Evolutionary conservation across 1,140 invertebrate species (phyloP), one percentile per base, ranked within the genome.

Genomic region (Anagrus nilaparvatae): DNA sequence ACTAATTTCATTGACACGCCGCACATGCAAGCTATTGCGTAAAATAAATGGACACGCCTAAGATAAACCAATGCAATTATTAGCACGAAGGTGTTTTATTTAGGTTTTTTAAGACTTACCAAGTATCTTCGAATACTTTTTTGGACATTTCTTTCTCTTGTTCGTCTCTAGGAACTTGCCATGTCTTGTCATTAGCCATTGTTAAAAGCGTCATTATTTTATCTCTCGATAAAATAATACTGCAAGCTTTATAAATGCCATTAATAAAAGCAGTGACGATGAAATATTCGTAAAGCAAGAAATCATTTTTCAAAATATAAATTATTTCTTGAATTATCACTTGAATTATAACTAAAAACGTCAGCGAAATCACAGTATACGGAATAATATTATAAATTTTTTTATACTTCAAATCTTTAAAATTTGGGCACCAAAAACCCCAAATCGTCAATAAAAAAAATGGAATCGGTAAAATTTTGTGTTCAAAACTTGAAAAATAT

Each of bases 391-490:
- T 25, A 21, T 41, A 41, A 21, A 19, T 2, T 2, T 7, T 3
- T 19, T n/a, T 40, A 7, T 24, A 21, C 10, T 21, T 6, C 13
- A 10, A 17, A 24, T 33, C 9, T 7, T 18, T 5, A 8, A 13
- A 2, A 9, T 17, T n/a, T 13, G 39, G 39, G n/a, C 39, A 40
- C 40, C 40, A 41, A 13, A 27, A 5, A 1, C 40, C 40, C 9
- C 14, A 41, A 19, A 41, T n/a, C 19, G 31, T 25, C 14, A 41
- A 34, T 12, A 23, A 10, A 8, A 33, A 16, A 34, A 41, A 41
- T 27, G 40, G 40, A 19, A 41, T 8, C 0, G 30, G 40, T 27
- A 42, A 32, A 14, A 34, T 13, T 42, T 25, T 29, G 8, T 33
- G 14, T n/a, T 40, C 39, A 3, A 33, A 40, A 32, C 10, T 25